A percentile compares a stretch with the other conserved stretches of the same genome.
These are phyloP conservation scores for Brachionus rotundiformis DNA, from an alignment of 1,140 invertebrate genomes.

Conservation along the genomic window DNA sequence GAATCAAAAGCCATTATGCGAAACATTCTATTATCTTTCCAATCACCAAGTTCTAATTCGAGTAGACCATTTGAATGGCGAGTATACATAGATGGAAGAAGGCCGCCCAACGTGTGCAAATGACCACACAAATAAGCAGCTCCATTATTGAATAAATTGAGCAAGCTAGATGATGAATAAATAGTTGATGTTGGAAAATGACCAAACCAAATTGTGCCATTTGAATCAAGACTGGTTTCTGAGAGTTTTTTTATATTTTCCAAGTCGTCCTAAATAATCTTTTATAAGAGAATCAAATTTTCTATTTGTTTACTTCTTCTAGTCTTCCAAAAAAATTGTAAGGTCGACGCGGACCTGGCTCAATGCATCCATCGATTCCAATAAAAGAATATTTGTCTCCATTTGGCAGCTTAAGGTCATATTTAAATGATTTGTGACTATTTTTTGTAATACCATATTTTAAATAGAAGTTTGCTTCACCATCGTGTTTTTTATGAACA, in stretches of 20 bases:
- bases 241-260: constrained; percentile 28
- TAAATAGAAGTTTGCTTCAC: constrained; percentile 74
- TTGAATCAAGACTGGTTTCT: constrained; percentile 65
- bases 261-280: constrained; percentile 51
- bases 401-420: constrained; percentile 53
- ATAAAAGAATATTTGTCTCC: constrained; percentile 75
- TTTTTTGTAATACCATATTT: constrained; percentile 41
- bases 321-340: constrained; percentile 87
- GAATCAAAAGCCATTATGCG: constrained; percentile 81
- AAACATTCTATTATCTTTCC: constrained; percentile 87
- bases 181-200: constrained; percentile 90
- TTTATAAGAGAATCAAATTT: too few relatives aligned
- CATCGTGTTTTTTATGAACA: constrained; percentile 71
- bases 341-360: constrained; percentile 80
- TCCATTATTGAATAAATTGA: constrained; percentile 57
- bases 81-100: constrained; percentile 82
- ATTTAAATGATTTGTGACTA: background rate
- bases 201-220: constrained; percentile 78
- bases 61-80: constrained; percentile 78
- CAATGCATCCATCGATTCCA: constrained; percentile 79
- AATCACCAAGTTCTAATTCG: constrained; percentile 87
- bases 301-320: constrained; percentile 63
- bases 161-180: constrained; percentile 66
- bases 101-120: constrained; percentile 78
- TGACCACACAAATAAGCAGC: constrained; percentile 87